Base-by-base conservation (phyloP, 2,113 vertebrate species). In the Chloebia gouldiae region DNA sequence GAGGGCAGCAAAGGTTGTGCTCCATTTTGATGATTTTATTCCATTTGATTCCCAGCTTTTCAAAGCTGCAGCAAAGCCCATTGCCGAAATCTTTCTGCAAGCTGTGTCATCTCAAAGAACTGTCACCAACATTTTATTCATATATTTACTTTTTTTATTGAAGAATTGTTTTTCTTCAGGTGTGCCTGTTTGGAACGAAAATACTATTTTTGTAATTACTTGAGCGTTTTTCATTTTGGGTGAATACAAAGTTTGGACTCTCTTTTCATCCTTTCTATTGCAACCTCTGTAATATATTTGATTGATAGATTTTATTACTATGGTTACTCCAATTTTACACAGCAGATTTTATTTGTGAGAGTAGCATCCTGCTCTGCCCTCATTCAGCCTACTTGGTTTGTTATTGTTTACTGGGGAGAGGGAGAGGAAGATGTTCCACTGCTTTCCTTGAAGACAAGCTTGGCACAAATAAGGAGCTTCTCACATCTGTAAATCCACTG, bases 281-380 rank as follows among this genome's bases (percentile, higher is more conserved):
- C 60, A 84, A 86, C 23, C 47, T 83, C 86, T 94, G 35, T 80
- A 68, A 92, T 92, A 93, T 66, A 64, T 94, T 95, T 94, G 89
- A 87, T 80, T 91, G 94, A 93, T 92, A 88, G 81, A 90, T 91
- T 93, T 93, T 90, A 93, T 93, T 94, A 75, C 82, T 84, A 27
- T 75, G 72, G 87, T 85, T 94, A 73, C 60, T 70, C 47, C 72
- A 66, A 9, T 82, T 91, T 94, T 66, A 47, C 66, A 64, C 24
- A 25, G 63, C 44, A 68, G 79, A 71, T 73, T 88, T 93, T 64
- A 71, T 88, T 82, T 90, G 81, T 64, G 82, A 83, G 64, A 92
- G 69, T n/a, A 59, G 56, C 76, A 75, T 81, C 76, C 49, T 63
- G 30, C 60, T 90, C 45, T 96, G 68, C 76, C 68, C 68, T 90